phyloP scores from a whole-genome alignment of 2,888 invertebrate species.

The Catocala nupta region DNA sequence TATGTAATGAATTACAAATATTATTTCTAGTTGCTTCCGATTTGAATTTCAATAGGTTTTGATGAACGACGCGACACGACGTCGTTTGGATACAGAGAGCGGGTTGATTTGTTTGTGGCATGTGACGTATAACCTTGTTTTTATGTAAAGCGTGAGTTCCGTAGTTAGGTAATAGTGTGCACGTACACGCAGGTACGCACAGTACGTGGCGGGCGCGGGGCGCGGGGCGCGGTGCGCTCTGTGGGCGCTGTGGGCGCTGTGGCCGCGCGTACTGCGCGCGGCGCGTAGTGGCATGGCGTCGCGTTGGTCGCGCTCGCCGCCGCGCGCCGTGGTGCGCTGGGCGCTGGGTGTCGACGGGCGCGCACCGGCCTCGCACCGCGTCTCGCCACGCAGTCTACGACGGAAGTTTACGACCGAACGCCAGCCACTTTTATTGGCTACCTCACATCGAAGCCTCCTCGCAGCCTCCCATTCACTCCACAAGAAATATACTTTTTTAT shows the following conservation, averaged over 20 bases:
- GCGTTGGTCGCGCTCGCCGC: slow-evolving; percentile 38
- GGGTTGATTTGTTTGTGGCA: slow-evolving; percentile 26
- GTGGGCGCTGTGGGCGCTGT: slow-evolving; percentile 19
- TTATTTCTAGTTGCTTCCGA: slow-evolving; percentile 59
- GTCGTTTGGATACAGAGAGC: slow-evolving; percentile 20
- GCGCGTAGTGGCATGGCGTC: slow-evolving; percentile 20
- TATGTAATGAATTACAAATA: slow-evolving; percentile 61
- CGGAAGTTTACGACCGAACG: slow-evolving; percentile 81
- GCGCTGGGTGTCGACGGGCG: slow-evolving; percentile 54
- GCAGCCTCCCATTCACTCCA: slow-evolving; percentile 85
- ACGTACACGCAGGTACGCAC: slow-evolving; percentile 1
- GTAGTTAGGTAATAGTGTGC: slow-evolving; percentile 22
- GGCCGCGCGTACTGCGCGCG: not conserved
- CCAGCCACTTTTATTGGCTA: slow-evolving; percentile 86
- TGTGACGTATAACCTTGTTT: slow-evolving; percentile 29
- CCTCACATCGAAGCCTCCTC: slow-evolving; percentile 84
- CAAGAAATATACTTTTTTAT: slow-evolving; percentile 86
- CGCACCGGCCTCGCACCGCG: slow-evolving; percentile 63
- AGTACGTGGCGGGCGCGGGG: slow-evolving; percentile 4
- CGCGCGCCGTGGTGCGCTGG: slow-evolving; percentile 24
- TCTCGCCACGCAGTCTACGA: slow-evolving; percentile 86
- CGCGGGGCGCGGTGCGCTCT: slow-evolving; percentile 23
- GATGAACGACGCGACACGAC: slow-evolving; percentile 27
- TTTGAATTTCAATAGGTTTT: slow-evolving; percentile 56
- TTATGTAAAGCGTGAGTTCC: slow-evolving; percentile 29